These are phyloP conservation scores for Drosophila tropicalis DNA, from an alignment of 1,140 invertebrate species.

Conservation along the genomic window DNA sequence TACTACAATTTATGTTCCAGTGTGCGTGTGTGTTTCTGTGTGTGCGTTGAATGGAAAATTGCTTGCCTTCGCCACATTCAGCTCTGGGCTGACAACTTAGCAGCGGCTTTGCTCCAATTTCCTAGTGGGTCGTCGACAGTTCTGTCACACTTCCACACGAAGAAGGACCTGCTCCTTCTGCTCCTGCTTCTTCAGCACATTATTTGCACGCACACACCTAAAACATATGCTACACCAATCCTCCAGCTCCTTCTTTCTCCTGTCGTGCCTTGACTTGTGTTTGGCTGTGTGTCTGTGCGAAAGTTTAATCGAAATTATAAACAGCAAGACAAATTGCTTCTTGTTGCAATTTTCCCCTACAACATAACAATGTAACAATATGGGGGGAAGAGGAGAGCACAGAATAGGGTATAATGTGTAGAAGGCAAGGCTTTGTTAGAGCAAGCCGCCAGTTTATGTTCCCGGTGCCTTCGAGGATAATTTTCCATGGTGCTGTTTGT, in stretches of 20 bases:
- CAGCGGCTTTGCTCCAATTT: constrained; percentile 78
- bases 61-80: constrained; percentile 36
- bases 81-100: constrained; percentile 64
- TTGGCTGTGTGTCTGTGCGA: constrained; percentile 54
- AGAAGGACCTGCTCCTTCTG: constrained; percentile 14
- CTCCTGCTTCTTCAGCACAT: constrained; percentile 31
- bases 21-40: constrained; percentile 3
- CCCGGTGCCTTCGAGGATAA: constrained; percentile 36
- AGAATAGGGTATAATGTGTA: not conserved
- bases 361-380: constrained; percentile 18
- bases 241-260: constrained; percentile 1
- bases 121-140: constrained; percentile 73
- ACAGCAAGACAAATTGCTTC: constrained; percentile 80
- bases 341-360: constrained; percentile 70
- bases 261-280: constrained; percentile 14
- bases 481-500: constrained; percentile 53
- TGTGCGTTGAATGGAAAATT: constrained; percentile 33
- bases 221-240: constrained; percentile 22
- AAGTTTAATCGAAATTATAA: constrained; percentile 82
- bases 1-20: constrained; percentile 48
- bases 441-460: constrained; percentile 34
- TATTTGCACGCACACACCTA: constrained; percentile 50
- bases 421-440: constrained; percentile 5
- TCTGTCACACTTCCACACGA: constrained; percentile 70
- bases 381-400: not conserved